Evolutionary conservation across 2,113 vertebrate genomes (phyloP), one percentile per base, ranked within the genome.

Genomic region (Apodemus speciosus): DNA sequence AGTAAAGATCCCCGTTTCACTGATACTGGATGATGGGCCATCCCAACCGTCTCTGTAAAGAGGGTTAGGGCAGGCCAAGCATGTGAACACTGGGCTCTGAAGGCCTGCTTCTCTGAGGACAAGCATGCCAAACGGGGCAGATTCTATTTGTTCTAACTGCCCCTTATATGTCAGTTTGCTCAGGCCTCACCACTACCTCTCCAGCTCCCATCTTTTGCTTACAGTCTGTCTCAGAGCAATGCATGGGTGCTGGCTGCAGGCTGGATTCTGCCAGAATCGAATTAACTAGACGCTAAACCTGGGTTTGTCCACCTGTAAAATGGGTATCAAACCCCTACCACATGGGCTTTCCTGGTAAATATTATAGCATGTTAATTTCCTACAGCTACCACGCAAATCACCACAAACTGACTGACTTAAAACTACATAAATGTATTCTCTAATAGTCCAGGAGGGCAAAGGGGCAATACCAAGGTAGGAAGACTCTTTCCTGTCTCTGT

Each of bases 1-100:
- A 68, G 71, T 64, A 38, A 53, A n/a, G 71, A 83, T 13, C 69
- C 25, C 40, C 30, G 13, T 14, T 56, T 49, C 21, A 43, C 51
- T 38, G 32, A 49, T 20, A 30, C 10, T 35, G 40, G 16, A 49
- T 20, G 49, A 6, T 3, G 51, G 18, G 25, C 23, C 46, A 43
- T 20, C 20, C 0, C 40, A 16, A 38, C 43, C 23, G 56, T 35
- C 8, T 27, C 18, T 27, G 38, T 77, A 15, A 38, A 11, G 10
- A 58, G 43, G 38, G n/a, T 21, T 38, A 38, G 69, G 69, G 16
- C 6, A 10, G 9, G 62, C 25, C 56, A 66, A 13, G 38, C 18
- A 3, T 1, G 3, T 25, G 13, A 32, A 25, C 14, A 2, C 32
- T 3, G 6, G 9, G 18, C 11, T 25, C 32, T 35, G 32, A 58